Evolutionary conservation across 2,113 vertebrate species (phyloP).

Genomic region (Marmota flaviventris): DNA sequence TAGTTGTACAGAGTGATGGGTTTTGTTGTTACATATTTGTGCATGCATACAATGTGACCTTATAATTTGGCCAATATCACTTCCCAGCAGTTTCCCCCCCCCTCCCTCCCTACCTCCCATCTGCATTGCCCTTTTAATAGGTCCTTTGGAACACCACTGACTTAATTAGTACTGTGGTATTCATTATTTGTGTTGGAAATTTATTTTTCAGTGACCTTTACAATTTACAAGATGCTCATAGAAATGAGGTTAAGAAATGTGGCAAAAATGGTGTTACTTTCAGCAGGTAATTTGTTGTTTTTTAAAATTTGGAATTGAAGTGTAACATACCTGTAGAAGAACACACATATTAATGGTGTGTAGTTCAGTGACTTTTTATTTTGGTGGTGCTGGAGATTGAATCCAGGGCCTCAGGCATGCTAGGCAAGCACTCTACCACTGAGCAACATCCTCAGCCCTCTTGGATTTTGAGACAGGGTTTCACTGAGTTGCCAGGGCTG

Average conservation of each 20-base stretch:
- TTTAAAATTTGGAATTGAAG: not conserved
- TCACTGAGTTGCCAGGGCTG: not conserved
- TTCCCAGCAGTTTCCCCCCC: too few relatives aligned
- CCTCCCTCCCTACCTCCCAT: too few relatives aligned
- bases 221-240: not conserved
- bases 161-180: not conserved
- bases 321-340: not conserved
- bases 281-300: not conserved
- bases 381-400: not conserved
- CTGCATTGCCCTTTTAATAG: not conserved
- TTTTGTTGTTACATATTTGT: too few relatives aligned
- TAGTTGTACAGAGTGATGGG: too few relatives aligned
- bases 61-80: too few relatives aligned
- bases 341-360: too few relatives aligned
- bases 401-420: not conserved
- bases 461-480: not conserved
- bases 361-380: not conserved
- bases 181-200: not conserved
- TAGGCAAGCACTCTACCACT: not conserved
- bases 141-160: not conserved
- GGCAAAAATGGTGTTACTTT: not conserved
- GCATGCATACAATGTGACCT: too few relatives aligned
- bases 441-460: not conserved
- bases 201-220: not conserved
- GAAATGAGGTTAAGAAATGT: constrained; percentile 36